A percentile compares a stretch with the other conserved stretches of the same genome.
Evolutionary conservation across 2,797 vertebrate species (phyloP).

Genomic region (Pogonophryne albipinna): DNA sequence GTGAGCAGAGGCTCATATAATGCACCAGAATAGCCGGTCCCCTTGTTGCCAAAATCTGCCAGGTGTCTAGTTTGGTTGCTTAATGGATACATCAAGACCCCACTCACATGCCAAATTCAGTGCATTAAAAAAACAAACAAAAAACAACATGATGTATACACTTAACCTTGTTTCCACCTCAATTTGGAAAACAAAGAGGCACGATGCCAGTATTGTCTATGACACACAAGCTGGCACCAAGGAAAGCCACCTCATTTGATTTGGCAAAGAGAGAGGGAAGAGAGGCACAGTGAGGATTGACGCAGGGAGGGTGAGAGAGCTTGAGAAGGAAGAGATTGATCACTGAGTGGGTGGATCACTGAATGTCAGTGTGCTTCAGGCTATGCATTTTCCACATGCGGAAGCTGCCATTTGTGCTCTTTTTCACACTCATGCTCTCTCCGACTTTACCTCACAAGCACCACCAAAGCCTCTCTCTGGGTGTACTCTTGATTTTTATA

Average conservation of each 20-base stretch:
- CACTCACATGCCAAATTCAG: not conserved
- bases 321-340: slow-evolving; percentile 72
- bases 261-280: slow-evolving; percentile 59
- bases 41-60: slow-evolving; percentile 36
- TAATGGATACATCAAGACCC: slow-evolving; percentile 4
- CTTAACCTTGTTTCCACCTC: slow-evolving; percentile 64
- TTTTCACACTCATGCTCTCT: slow-evolving; percentile 58
- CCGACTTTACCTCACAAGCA: slow-evolving; percentile 40
- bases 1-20: slow-evolving; percentile 22
- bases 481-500: not conserved
- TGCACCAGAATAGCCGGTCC: not conserved
- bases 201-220: slow-evolving; percentile 46
- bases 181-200: slow-evolving; percentile 62
- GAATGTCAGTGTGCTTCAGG: slow-evolving; percentile 72
- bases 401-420: slow-evolving; percentile 62
- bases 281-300: slow-evolving; percentile 44
- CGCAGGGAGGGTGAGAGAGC: slow-evolving; percentile 16
- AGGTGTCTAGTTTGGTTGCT: slow-evolving; percentile 44
- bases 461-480: not conserved
- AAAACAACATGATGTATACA: slow-evolving; percentile 35
- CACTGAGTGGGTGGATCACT: slow-evolving; percentile 75
- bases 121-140: slow-evolving; percentile 8
- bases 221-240: slow-evolving; percentile 66
- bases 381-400: slow-evolving; percentile 68
- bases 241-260: slow-evolving; percentile 61